Percentiles rank a stretch among this genome's conserved stretches.
Evolutionary conservation across 2,888 invertebrate species (phyloP).

Genomic region (Tubulanus polymorphus): DNA sequence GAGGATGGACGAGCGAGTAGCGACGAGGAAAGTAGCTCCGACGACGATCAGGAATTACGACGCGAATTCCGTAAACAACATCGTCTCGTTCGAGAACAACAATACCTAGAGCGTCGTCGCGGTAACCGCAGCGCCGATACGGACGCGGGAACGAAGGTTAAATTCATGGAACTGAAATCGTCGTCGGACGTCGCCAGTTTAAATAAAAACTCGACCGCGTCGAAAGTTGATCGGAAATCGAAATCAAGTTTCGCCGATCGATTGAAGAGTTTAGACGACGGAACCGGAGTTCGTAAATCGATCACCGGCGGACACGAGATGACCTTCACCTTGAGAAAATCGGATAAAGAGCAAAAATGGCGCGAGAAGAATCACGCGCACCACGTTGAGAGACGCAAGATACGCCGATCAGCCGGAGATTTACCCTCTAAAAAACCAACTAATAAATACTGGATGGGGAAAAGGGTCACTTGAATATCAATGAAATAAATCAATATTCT

Average conservation of each 20-base stretch:
- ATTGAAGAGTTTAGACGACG: constrained; percentile 59
- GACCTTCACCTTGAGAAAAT: constrained; percentile 40
- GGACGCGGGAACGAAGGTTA: constrained; percentile 53
- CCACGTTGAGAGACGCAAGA: constrained; percentile 46
- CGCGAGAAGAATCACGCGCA: constrained; percentile 40
- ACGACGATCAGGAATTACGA: constrained; percentile 61
- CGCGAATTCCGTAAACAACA: constrained; percentile 75
- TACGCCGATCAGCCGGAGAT: constrained; percentile 48
- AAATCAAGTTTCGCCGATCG: constrained; percentile 67
- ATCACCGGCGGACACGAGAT: constrained; percentile 56
- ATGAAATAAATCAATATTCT: too few species aligned
- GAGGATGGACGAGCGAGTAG: constrained; percentile 26
- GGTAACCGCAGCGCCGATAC: constrained; percentile 36
- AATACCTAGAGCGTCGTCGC: constrained; percentile 49
- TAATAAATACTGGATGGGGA: constrained; percentile 44
- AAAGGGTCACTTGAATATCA: constrained; percentile 22
- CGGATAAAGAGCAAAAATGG: constrained; percentile 22
- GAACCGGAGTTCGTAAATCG: constrained; percentile 57
- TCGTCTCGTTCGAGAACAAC: constrained; percentile 55
- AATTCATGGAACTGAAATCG: constrained; percentile 63
- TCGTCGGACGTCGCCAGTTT: constrained; percentile 59
- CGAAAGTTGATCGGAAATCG: constrained; percentile 25
- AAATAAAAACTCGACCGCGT: constrained; percentile 18
- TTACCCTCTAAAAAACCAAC: constrained; percentile 33
- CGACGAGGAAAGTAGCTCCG: constrained; percentile 55